These are phyloP conservation scores for Anguilla obscura DNA, from an alignment of 2,797 vertebrate genomes.

Conservation along the genomic window DNA sequence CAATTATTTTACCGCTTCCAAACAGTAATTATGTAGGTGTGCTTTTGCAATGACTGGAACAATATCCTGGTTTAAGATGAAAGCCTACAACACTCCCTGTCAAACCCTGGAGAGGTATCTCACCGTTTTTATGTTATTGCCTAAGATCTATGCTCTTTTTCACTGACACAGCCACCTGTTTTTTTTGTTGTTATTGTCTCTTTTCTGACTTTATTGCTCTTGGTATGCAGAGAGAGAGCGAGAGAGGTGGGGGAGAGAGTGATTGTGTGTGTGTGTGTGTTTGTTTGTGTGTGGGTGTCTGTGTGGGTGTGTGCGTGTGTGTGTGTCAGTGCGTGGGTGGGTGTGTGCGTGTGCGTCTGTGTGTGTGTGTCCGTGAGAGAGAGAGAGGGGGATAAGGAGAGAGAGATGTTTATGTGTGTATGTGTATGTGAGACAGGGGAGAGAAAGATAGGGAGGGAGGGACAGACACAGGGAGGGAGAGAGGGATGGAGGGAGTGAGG, in stretches of 20 bases:
- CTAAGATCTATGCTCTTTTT: not conserved
- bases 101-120: not conserved
- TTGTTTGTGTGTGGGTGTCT: too few species aligned
- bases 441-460: constrained; percentile 25
- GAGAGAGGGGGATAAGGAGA: not conserved
- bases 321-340: too few species aligned
- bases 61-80: not conserved
- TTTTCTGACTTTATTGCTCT: not conserved
- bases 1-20: not conserved
- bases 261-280: too few species aligned
- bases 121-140: not conserved
- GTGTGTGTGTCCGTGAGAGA: not conserved
- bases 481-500: not conserved
- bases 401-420: constrained; percentile 13
- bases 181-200: not conserved
- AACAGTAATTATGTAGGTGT: not conserved
- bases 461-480: constrained; percentile 27
- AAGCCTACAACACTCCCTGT: not conserved
- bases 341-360: too few species aligned
- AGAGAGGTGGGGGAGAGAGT: too few species aligned
- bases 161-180: not conserved
- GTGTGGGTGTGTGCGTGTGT: too few species aligned
- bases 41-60: not conserved
- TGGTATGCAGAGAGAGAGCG: not conserved
- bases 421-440: constrained; percentile 31